Evolutionary conservation across 2,888 invertebrate species (phyloP), one percentile per base, ranked within the genome.

Genomic region (Cerastis leucographa): DNA sequence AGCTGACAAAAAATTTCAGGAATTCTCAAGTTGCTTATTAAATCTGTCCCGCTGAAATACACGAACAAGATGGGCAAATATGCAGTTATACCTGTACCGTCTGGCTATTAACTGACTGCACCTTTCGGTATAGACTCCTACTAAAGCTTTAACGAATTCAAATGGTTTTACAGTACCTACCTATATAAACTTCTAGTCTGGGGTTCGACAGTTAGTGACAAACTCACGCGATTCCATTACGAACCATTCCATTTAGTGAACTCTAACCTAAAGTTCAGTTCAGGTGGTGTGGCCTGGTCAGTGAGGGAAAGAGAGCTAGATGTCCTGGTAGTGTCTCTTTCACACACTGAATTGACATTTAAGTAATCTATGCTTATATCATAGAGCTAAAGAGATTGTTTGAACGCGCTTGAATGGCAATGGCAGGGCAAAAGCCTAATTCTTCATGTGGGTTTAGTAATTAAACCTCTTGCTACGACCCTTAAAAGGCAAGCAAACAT

Each of bases 211-310:
- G 51, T 78, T 59, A 56, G 67, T 64, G 80, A 68, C 68, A 56
- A 64, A 56, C 49, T 80, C 56, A 44, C 56, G 56, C 67, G 49
- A 79, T 49, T 25, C 56, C 71, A 78, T 78, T 70, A 70, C 19
- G 12, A 56, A 78, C 46, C 29, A 64, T 42, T 49, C 64, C 42
- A 71, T 65, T 78, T 25, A 35, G 22, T 78, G 56, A 78, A 78
- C 71, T 59, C 35, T 29, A 59, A 78, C 71, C 78, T 71, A 54
- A 40, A 54, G 51, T 46, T 74, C 73, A 62, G 73, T n/a, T 59
- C 35, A 61, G 22, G 22, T 22, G 22, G 40, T 40, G 6, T 22
- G 14, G 14, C 12, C 14, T 8, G 64, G 42, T 42, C n/a, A 64
- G 8, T 35, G 35, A 35, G 62, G 5, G 8, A 61, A 22, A 61